Base-by-base conservation (phyloP, 2,888 invertebrate species). In the Marronus borbonicus region DNA sequence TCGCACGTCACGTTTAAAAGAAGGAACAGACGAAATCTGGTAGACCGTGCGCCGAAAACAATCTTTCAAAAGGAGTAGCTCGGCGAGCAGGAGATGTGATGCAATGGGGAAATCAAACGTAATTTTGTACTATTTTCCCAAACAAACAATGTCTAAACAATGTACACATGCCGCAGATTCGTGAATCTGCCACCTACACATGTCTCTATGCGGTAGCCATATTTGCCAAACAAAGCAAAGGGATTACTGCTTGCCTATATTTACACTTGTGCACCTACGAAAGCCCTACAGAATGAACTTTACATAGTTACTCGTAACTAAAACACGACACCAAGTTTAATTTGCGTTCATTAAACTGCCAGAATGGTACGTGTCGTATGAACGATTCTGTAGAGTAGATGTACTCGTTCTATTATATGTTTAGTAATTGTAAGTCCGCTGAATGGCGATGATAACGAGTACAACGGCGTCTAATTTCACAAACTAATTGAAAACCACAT, bases 401-500 rank as follows among this genome's bases (percentile, higher is more conserved):
- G 7, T 20, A 20, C 55, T 55, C n/a, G 8, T 17, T 5, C 55
- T 55, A 55, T n/a, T 55, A 17, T 20, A 55, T n/a, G 20, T 55
- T 55, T 20, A 20, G 55, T 55, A 55, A 55, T 55, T 55, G n/a
- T 55, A 55, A 55, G 55, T 55, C 55, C 17, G 8, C 20, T 17
- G n/a, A 55, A 55, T 55, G 55, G 44, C 12, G 12, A 55, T n/a
- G 55, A n/a, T 55, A 55, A n/a, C 55, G 14, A 55, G 55, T 55
- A 55, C 55, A n/a, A 55, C 20, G 20, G 44, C 44, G 44, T 44
- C 44, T 44, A 44, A 44, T 44, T 44, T 12, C 44, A 44, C 44
- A 8, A 44, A 44, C 44, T 44, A 44, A 44, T 44, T 44, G 44
- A 44, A 44, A 44, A 44, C 44, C 44, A 8, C 44, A 44, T 44